Evolutionary conservation across 1,140 invertebrate species (phyloP).

Genomic region (Eubasilissa regina): DNA sequence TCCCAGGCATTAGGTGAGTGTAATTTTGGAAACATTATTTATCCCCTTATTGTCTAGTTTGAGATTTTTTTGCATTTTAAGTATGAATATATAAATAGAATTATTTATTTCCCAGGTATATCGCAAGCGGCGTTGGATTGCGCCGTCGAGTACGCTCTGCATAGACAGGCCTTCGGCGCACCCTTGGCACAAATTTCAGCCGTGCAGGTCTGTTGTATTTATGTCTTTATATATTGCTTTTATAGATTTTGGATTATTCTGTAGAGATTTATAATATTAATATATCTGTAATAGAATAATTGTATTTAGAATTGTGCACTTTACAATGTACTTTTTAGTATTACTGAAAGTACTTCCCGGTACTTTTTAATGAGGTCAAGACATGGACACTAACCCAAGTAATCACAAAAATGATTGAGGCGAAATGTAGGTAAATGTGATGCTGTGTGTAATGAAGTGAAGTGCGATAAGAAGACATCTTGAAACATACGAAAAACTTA

Average conservation of each 20-base stretch:
- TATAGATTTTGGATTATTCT: not conserved
- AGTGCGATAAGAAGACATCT: too few relatives aligned
- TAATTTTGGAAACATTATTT: not conserved
- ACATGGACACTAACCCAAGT: too few relatives aligned
- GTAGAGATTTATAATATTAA: not conserved
- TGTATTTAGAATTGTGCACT: not conserved
- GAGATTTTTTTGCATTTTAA: too few relatives aligned
- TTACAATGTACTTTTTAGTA: too few relatives aligned
- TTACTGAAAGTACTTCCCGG: too few relatives aligned
- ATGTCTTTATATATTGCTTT: not conserved
- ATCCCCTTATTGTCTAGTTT: too few relatives aligned
- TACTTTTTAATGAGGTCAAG: too few relatives aligned
- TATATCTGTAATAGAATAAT: not conserved
- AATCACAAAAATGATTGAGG: too few relatives aligned
- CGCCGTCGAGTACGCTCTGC: constrained; percentile 86
- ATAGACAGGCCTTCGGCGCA: constrained; percentile 85
- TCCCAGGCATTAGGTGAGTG: constrained; percentile 79
- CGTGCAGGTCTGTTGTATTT: constrained; percentile 75
- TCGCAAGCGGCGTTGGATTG: constrained; percentile 89
- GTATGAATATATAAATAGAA: not conserved
- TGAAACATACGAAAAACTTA: too few relatives aligned
- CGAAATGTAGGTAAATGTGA: too few relatives aligned
- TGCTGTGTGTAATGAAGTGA: too few relatives aligned
- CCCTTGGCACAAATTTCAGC: constrained; percentile 84
- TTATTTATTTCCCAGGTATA: constrained; percentile 74